These are phyloP conservation scores for Bombus cullumanus DNA, from an alignment of 1,140 invertebrate genomes.

Conservation along the genomic window DNA sequence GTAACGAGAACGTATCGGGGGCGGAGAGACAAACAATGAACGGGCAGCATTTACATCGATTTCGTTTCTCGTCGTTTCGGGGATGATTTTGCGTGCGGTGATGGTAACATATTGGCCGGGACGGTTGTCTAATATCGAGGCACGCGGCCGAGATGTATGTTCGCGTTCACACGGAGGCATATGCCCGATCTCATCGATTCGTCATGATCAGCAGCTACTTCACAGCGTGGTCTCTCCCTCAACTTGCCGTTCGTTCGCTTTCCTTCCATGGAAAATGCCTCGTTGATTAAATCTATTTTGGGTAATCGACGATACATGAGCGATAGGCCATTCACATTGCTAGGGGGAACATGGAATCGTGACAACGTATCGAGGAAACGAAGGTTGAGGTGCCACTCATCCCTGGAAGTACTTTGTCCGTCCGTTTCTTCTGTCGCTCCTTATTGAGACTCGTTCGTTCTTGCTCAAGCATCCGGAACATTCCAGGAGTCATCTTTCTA, in stretches of 20 bases:
- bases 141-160: slow-evolving; percentile 57
- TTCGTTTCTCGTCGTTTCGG: slow-evolving; percentile 6
- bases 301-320: slow-evolving; percentile 73
- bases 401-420: slow-evolving; percentile 7
- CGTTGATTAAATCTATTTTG: slow-evolving; percentile 76
- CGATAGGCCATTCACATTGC: slow-evolving; percentile 49
- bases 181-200: slow-evolving; percentile 77
- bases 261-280: slow-evolving; percentile 60
- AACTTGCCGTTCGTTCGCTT: slow-evolving; percentile 40
- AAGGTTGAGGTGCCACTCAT: no score
- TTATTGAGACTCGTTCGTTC: background rate
- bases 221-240: slow-evolving; percentile 18
- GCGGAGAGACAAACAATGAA: background rate
- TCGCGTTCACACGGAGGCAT: slow-evolving; percentile 74
- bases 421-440: background rate
- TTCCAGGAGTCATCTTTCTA: slow-evolving; percentile 15
- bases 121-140: slow-evolving; percentile 56
- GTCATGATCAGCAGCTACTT: slow-evolving; percentile 71
- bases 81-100: background rate
- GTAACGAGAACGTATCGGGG: slow-evolving; percentile 12
- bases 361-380: background rate
- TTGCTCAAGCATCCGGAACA: slow-evolving; percentile 23
- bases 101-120: slow-evolving; percentile 46
- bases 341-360: slow-evolving; percentile 28
- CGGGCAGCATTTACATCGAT: background rate